Evolutionary conservation across 2,113 vertebrate genomes (phyloP).

Genomic region (Meleagris gallopavo): DNA sequence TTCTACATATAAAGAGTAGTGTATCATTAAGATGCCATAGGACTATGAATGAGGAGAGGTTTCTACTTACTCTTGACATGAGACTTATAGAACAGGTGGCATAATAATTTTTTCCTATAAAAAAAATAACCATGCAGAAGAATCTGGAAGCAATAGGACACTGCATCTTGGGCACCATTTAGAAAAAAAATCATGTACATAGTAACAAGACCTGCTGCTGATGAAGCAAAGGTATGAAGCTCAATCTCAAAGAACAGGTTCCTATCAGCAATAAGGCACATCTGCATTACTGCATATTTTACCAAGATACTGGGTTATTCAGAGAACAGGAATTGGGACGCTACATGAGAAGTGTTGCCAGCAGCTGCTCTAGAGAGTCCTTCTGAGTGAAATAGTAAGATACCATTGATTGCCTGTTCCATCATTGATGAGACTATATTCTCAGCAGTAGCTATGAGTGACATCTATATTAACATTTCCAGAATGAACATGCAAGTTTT

Average conservation of each 20-base stretch:
- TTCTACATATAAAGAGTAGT: background rate
- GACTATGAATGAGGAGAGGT: background rate
- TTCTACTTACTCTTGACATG: background rate
- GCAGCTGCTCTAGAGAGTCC: background rate
- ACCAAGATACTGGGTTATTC: background rate
- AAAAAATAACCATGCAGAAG: background rate
- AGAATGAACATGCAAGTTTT: background rate
- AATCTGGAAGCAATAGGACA: background rate
- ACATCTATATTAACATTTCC: background rate
- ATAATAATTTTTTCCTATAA: background rate
- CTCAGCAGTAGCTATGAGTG: background rate
- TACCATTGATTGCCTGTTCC: background rate
- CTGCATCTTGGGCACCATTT: fast-evolving
- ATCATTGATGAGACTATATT: background rate
- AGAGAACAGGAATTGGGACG: background rate
- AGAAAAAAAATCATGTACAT: background rate
- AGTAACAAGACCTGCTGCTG: background rate
- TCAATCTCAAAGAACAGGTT: background rate
- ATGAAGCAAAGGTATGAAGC: background rate
- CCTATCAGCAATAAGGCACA: background rate
- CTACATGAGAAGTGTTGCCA: background rate
- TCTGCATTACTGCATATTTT: background rate
- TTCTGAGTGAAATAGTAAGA: background rate
- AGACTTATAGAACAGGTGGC: background rate
- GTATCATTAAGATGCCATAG: background rate